Evolutionary conservation across 2,888 invertebrate genomes (phyloP).

Genomic region (Lottia scabra): DNA sequence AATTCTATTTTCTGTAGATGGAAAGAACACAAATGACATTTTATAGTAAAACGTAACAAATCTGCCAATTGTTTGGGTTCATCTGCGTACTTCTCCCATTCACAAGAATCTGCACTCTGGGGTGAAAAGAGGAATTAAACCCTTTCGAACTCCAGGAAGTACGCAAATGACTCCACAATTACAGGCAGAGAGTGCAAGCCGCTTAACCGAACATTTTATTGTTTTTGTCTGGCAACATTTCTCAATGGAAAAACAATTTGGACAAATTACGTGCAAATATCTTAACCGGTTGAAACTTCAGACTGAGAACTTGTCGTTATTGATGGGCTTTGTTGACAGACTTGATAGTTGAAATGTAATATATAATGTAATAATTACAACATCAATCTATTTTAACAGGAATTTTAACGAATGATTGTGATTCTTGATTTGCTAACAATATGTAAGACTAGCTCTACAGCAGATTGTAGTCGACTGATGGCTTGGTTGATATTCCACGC

Average conservation of each 20-base stretch:
- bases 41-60: background rate
- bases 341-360: background rate
- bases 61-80: background rate
- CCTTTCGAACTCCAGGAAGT: background rate
- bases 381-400: no score
- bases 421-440: background rate
- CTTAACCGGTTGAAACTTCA: constrained; percentile 3
- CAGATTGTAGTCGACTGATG: background rate
- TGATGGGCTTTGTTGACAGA: background rate
- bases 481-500: no score
- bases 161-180: background rate
- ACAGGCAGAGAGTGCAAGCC: background rate
- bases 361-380: constrained; percentile 3
- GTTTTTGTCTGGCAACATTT: background rate
- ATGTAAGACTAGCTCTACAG: background rate
- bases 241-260: background rate
- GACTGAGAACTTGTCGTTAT: background rate
- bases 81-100: no score
- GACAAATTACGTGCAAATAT: constrained; percentile 4
- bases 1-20: background rate
- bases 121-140: background rate
- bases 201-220: background rate
- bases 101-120: background rate
- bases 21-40: background rate
- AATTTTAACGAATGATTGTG: no score